These are phyloP conservation scores for Proales similis DNA, from an alignment of 1,140 invertebrate genomes.

Conservation along the genomic window DNA sequence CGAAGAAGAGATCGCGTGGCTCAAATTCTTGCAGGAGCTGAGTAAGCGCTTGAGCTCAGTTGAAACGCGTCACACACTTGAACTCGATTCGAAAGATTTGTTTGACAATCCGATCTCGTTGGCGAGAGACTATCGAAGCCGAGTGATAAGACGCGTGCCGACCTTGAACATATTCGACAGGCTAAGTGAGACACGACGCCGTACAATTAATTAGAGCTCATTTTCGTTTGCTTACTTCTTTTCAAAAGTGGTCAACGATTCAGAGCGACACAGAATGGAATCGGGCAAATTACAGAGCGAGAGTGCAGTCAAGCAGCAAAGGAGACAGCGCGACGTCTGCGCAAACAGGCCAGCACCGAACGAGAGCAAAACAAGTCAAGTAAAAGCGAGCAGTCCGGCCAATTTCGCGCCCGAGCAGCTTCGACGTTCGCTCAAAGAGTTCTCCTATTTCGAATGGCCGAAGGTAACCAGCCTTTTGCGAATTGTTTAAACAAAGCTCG, in stretches of 20 bases:
- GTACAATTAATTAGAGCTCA: neutral
- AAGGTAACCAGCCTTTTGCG: constrained; percentile 21
- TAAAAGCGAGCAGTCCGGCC: too few species aligned
- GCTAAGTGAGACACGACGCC: constrained; percentile 8
- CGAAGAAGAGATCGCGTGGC: constrained; percentile 15
- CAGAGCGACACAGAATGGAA: too few species aligned
- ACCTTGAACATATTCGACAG: constrained; percentile 31
- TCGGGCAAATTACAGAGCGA: too few species aligned
- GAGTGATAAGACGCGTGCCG: constrained; percentile 11
- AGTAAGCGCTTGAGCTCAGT: neutral
- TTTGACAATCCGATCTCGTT: constrained; percentile 29
- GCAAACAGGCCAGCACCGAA: too few species aligned
- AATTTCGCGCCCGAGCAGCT: too few species aligned
- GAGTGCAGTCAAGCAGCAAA: too few species aligned
- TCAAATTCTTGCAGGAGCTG: constrained; percentile 16
- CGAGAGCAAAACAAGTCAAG: too few species aligned
- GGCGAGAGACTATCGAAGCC: constrained; percentile 7
- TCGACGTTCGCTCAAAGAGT: constrained; percentile 36
- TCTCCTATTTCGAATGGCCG: constrained; percentile 29
- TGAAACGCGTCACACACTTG: neutral
- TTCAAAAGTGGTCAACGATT: neutral
- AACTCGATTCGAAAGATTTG: neutral
- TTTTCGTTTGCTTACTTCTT: neutral
- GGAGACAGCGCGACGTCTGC: too few species aligned
- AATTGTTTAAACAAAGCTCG: neutral